phyloP scores from a whole-genome alignment of 2,113 vertebrate species.

The Heptranchias perlo region DNA sequence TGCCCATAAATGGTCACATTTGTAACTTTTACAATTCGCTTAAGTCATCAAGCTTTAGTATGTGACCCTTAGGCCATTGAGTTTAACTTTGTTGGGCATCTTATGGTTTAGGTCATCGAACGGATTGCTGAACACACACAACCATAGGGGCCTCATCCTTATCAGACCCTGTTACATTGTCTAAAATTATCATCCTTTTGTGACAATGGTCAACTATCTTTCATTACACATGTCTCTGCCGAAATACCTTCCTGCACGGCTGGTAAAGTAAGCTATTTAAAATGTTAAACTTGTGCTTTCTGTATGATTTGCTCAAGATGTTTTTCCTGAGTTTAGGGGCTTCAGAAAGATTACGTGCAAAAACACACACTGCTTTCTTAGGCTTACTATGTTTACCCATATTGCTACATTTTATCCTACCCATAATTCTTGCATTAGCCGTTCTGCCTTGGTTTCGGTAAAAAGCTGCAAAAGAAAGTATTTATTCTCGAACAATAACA shows the following conservation, averaged over 20 bases:
- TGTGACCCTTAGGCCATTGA: neutral
- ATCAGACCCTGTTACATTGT: neutral
- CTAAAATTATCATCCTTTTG: neutral
- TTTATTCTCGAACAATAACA: neutral
- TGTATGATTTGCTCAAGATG: neutral
- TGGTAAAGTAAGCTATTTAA: neutral
- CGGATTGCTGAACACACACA: neutral
- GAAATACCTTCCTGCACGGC: neutral
- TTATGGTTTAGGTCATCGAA: neutral
- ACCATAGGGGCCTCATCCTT: neutral
- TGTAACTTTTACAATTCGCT: neutral
- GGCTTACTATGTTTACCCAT: neutral
- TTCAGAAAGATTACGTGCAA: neutral
- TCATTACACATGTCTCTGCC: neutral
- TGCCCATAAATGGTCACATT: neutral
- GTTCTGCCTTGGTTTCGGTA: neutral
- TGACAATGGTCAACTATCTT: neutral
- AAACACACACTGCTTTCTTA: neutral
- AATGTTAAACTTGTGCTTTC: neutral
- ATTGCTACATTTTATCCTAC: neutral
- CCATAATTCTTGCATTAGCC: neutral
- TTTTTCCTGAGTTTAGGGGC: neutral
- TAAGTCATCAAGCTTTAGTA: neutral
- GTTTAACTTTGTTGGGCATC: neutral
- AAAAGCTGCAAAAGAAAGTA: neutral